phyloP scores from a whole-genome alignment of 2,797 vertebrate genomes.

The Xenentodon cancila region DNA sequence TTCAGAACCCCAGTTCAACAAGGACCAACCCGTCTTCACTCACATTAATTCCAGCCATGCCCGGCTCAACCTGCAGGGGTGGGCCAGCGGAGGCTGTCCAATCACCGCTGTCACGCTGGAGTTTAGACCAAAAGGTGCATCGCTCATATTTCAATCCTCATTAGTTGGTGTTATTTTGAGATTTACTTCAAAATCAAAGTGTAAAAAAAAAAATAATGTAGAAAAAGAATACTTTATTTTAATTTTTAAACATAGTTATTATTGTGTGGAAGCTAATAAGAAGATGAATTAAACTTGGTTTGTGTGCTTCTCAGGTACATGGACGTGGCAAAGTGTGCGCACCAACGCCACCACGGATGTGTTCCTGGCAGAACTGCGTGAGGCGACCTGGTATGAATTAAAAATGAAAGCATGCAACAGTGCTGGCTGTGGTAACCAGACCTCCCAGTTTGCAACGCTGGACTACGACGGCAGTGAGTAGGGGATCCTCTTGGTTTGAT shows the following conservation, averaged over 20 bases:
- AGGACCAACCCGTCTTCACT: slow-evolving; percentile 97
- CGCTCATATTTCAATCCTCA: not conserved
- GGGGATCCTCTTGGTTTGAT: accelerated
- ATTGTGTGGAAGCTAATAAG: not conserved
- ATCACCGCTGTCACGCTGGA: slow-evolving; percentile 92
- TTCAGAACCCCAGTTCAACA: slow-evolving; percentile 96
- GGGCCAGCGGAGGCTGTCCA: slow-evolving; percentile 96
- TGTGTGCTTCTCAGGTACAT: slow-evolving; percentile 79
- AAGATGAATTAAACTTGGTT: not conserved
- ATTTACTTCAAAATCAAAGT: too few species aligned
- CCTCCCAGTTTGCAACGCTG: slow-evolving; percentile 93
- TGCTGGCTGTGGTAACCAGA: slow-evolving; percentile 97
- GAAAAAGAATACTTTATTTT: too few species aligned
- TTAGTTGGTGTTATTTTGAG: not conserved
- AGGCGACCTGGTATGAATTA: slow-evolving; percentile 98
- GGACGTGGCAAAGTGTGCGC: slow-evolving; percentile 93
- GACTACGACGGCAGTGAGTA: slow-evolving; percentile 97
- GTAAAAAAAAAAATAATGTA: too few species aligned
- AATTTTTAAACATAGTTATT: not conserved
- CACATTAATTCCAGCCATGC: slow-evolving; percentile 98
- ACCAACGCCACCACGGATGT: slow-evolving; percentile 93
- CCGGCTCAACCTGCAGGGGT: slow-evolving; percentile 95
- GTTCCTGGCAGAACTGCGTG: slow-evolving; percentile 94
- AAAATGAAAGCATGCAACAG: slow-evolving; percentile 99
- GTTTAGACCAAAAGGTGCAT: slow-evolving; percentile 90